Conservation (phyloP, 2,113 vertebrate species). For the Microcebus murinus region DNA sequence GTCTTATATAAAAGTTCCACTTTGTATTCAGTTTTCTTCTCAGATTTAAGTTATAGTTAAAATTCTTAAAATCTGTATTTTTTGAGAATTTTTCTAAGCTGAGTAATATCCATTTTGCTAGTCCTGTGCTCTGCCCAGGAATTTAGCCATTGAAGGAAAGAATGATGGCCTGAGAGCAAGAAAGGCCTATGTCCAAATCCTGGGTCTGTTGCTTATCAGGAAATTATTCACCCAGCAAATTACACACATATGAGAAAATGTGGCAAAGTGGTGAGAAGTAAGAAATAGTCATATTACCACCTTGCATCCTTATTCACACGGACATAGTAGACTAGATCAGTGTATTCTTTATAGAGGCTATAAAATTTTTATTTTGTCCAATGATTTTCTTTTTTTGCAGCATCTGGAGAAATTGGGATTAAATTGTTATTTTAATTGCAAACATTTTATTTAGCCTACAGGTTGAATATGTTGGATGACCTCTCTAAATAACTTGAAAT, state of each 20-base stretch:
- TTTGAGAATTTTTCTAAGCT: background rate
- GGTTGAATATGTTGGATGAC: conserved; percentile 22
- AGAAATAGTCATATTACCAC: background rate
- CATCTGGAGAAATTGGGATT: background rate
- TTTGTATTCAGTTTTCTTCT: background rate
- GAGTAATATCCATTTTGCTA: background rate
- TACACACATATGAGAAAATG: background rate
- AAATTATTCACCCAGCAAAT: background rate
- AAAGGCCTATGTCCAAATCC: background rate
- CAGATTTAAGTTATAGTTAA: conserved; percentile 35
- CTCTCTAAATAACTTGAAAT: conserved; percentile 44
- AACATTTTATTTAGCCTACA: conserved; percentile 42
- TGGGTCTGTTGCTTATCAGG: background rate
- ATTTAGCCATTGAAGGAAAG: background rate
- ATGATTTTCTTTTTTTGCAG: background rate
- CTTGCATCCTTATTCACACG: background rate
- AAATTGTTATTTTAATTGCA: conserved; percentile 48
- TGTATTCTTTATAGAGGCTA: background rate
- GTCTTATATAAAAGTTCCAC: background rate
- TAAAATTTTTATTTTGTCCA: background rate
- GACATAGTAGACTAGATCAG: background rate
- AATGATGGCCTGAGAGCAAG: background rate
- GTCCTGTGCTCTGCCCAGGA: background rate
- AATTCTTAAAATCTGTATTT: conserved; percentile 5
- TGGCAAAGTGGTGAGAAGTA: background rate